Evolutionary conservation across 1,140 invertebrate genomes (phyloP).

Genomic region (Hyphantria cunea): DNA sequence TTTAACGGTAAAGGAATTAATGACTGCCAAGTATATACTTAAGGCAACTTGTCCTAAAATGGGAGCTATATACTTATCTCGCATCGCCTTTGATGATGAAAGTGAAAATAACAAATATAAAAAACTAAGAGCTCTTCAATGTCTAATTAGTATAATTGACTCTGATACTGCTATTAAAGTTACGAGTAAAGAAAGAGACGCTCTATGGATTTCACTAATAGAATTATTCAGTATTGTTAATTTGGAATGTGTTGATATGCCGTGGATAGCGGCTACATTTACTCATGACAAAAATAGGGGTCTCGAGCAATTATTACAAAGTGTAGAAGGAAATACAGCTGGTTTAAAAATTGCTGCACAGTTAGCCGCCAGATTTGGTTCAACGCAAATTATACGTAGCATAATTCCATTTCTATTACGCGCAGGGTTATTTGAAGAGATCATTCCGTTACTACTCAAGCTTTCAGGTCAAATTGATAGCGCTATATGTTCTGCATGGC

Average conservation of each 20-base stretch:
- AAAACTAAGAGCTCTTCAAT: conserved; percentile 78
- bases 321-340: conserved; percentile 56
- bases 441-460: conserved; percentile 70
- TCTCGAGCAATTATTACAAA: conserved; percentile 67
- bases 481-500: conserved; percentile 70
- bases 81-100: conserved; percentile 76
- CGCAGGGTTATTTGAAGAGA: conserved; percentile 62
- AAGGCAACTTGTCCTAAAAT: conserved; percentile 78
- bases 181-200: conserved; percentile 62
- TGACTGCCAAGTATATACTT: conserved; percentile 78
- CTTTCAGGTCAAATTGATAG: conserved; percentile 56
- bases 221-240: conserved; percentile 70
- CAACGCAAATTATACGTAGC: conserved; percentile 54
- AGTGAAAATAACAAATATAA: conserved; percentile 73
- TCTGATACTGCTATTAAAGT: conserved; percentile 73
- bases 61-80: conserved; percentile 77
- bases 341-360: conserved; percentile 66
- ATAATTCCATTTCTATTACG: conserved; percentile 63
- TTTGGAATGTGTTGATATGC: conserved; percentile 73
- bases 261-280: conserved; percentile 74
- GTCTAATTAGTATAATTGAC: conserved; percentile 74
- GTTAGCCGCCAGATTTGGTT: conserved; percentile 63
- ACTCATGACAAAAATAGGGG: conserved; percentile 68
- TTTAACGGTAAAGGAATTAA: conserved; percentile 63
- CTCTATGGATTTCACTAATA: conserved; percentile 67